These are phyloP conservation scores for Mizuhopecten yessoensis DNA, from an alignment of 1,140 invertebrate genomes.

Conservation along the genomic window DNA sequence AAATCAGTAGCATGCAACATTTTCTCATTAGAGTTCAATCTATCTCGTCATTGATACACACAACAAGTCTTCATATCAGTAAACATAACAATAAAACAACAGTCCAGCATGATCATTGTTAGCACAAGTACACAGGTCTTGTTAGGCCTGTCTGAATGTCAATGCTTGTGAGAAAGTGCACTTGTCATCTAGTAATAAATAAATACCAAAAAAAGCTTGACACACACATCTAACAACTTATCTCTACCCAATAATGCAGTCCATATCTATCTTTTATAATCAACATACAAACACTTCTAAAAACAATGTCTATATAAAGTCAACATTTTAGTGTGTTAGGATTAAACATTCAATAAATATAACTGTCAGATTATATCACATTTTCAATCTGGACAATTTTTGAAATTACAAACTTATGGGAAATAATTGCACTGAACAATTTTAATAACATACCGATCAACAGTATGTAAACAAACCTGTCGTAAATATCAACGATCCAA, in stretches of 20 bases:
- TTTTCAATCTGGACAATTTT: neutral
- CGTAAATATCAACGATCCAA: neutral
- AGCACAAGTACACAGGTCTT: neutral
- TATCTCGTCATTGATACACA: neutral
- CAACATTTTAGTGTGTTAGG: too few species aligned
- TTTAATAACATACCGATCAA: constrained; percentile 14
- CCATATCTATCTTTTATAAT: too few species aligned
- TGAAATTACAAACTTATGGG: neutral
- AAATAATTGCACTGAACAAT: neutral
- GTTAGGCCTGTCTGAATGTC: neutral
- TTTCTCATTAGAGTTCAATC: neutral
- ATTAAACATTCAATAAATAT: too few species aligned
- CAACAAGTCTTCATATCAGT: neutral
- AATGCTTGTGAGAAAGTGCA: neutral
- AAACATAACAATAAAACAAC: neutral
- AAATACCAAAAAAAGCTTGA: neutral
- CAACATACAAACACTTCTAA: neutral
- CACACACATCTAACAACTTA: neutral
- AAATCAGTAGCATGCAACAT: neutral
- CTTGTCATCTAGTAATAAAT: neutral
- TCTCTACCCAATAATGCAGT: neutral
- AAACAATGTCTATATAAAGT: neutral
- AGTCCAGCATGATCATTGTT: neutral
- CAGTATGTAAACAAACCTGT: constrained; percentile 9
- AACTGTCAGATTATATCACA: neutral